phyloP scores from a whole-genome alignment of 2,113 vertebrate species.

The Etia nguti region DNA sequence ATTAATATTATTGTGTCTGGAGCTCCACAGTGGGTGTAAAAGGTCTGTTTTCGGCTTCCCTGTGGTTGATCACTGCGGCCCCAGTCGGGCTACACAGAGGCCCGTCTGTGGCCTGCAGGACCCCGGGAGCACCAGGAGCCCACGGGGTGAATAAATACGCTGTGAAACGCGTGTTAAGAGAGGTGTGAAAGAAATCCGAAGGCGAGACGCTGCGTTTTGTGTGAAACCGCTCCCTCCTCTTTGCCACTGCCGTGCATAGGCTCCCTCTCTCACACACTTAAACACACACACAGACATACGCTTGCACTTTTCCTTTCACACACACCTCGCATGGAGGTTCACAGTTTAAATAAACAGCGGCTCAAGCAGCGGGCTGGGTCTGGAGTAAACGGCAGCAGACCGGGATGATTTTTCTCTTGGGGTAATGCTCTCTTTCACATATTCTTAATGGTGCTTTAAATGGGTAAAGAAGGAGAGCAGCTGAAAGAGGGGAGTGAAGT shows the following conservation, averaged over 20 bases:
- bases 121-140: conserved; percentile 45
- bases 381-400: conserved; percentile 48
- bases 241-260: not conserved
- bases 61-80: not conserved
- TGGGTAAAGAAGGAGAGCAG: not conserved
- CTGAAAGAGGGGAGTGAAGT: conserved; percentile 23
- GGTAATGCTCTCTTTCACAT: conserved; percentile 42
- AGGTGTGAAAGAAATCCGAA: conserved; percentile 58
- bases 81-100: conserved; percentile 54
- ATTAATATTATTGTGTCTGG: conserved; percentile 52
- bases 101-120: conserved; percentile 53
- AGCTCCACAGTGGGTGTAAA: conserved; percentile 3
- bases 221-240: conserved; percentile 25
- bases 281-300: conserved; percentile 17
- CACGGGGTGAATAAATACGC: conserved; percentile 56
- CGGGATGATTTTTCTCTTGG: conserved; percentile 41
- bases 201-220: conserved; percentile 58
- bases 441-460: conserved; percentile 53
- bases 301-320: conserved; percentile 43
- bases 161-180: conserved; percentile 53
- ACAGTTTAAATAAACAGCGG: conserved; percentile 74
- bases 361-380: conserved; percentile 10
- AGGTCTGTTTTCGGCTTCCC: conserved; percentile 30
- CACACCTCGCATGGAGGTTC: conserved; percentile 54
- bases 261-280: not conserved